Conservation (phyloP, 2,888 invertebrate genomes). For the Suillia variegata region DNA sequence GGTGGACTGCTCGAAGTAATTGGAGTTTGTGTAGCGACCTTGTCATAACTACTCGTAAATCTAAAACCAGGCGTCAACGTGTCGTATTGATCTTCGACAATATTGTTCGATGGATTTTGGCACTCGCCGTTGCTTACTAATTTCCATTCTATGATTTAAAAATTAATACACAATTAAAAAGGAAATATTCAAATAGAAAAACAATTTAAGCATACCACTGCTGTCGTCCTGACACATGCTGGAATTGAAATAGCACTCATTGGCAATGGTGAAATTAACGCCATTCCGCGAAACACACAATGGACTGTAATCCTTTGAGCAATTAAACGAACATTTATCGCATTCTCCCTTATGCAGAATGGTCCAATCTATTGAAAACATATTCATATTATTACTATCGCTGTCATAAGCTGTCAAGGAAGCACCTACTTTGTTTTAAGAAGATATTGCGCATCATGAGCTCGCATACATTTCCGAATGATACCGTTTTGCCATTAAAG, state of each 20-base stretch:
- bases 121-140: constrained; percentile 40
- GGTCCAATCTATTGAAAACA: constrained; percentile 39
- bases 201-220: constrained; percentile 34
- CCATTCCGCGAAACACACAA: constrained; percentile 44
- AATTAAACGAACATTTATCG: constrained; percentile 37
- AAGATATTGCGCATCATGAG: constrained; percentile 40
- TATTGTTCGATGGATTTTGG: constrained; percentile 12
- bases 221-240: constrained; percentile 43
- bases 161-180: neutral
- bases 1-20: no score
- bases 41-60: constrained; percentile 22
- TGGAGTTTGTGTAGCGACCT: no score
- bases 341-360: constrained; percentile 42
- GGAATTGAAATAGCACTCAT: constrained; percentile 45
- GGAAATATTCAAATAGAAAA: neutral
- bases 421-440: constrained; percentile 30
- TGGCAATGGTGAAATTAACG: constrained; percentile 43
- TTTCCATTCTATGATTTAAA: constrained; percentile 36
- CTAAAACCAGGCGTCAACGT: constrained; percentile 11
- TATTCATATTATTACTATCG: constrained; percentile 8
- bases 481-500: constrained; percentile 35
- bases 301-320: constrained; percentile 38
- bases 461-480: constrained; percentile 43
- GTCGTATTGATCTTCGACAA: constrained; percentile 20
- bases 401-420: neutral